These are phyloP conservation scores for Parauchenoglanis punctatus DNA, from an alignment of 2,797 vertebrate genomes.

Conservation along the genomic window DNA sequence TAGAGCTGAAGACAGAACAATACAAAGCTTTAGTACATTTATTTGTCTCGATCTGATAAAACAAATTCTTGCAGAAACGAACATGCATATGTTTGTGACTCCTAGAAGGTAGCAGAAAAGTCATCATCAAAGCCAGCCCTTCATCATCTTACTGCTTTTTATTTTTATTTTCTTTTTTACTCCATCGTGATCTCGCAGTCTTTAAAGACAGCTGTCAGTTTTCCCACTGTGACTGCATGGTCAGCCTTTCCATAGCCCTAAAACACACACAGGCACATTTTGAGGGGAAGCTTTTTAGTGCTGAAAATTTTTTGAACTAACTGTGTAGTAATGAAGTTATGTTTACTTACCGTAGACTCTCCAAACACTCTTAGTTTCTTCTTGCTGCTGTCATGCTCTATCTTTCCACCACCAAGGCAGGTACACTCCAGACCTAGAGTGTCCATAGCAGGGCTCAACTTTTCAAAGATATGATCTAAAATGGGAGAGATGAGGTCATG, in stretches of 20 bases:
- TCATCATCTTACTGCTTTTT: too few species aligned
- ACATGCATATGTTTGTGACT: background rate
- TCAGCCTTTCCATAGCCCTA: constrained; percentile 91
- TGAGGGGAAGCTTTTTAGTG: background rate
- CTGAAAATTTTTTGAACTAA: background rate
- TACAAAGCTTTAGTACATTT: background rate
- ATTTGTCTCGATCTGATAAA: background rate
- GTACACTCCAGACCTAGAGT: constrained; percentile 82
- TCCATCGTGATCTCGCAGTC: constrained; percentile 83
- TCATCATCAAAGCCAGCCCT: background rate
- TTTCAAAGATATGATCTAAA: constrained; percentile 92
- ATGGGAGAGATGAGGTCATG: background rate
- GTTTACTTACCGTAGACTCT: constrained; percentile 83
- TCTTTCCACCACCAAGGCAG: constrained; percentile 89
- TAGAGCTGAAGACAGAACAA: background rate
- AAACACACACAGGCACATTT: constrained; percentile 15
- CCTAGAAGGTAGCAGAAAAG: background rate
- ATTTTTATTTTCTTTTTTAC: constrained; percentile 10
- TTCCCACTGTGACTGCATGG: constrained; percentile 81
- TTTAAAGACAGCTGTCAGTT: constrained; percentile 78
- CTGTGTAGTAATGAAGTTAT: background rate
- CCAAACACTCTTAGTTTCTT: constrained; percentile 87
- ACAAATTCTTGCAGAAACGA: background rate
- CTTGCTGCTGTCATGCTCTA: constrained; percentile 83
- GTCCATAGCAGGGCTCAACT: constrained; percentile 82